Evolutionary conservation across 2,888 invertebrate genomes (phyloP).

Genomic region (Nysson spinosus): DNA sequence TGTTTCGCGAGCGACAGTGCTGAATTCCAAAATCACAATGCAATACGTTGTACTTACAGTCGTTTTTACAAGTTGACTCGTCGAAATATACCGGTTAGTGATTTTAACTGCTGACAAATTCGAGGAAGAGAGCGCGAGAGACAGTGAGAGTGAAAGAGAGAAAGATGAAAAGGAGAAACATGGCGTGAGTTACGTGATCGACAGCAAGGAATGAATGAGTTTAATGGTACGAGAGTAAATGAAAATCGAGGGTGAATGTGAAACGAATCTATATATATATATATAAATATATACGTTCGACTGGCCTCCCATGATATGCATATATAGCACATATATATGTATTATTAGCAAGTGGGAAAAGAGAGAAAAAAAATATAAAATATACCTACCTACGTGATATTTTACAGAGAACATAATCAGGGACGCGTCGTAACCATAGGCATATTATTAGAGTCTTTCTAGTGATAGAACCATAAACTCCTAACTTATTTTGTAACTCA

Average conservation of each 20-base stretch:
- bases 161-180: constrained; percentile 4
- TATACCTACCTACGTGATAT: constrained; percentile 71
- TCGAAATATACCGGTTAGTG: constrained; percentile 60
- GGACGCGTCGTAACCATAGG: constrained; percentile 66
- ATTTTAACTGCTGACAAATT: constrained; percentile 51
- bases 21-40: constrained; percentile 75
- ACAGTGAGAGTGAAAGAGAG: constrained; percentile 9
- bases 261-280: no score
- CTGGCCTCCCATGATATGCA: constrained; percentile 43
- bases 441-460: constrained; percentile 50
- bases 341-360: constrained; percentile 44
- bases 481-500: constrained; percentile 57
- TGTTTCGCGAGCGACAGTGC: constrained; percentile 63
- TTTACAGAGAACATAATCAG: constrained; percentile 73
- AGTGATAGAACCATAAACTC: constrained; percentile 49
- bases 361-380: constrained; percentile 39
- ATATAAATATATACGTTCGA: constrained; percentile 32
- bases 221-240: not conserved
- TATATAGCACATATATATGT: constrained; percentile 39
- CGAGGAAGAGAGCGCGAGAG: no score
- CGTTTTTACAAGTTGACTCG: constrained; percentile 63
- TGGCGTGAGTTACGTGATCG: not conserved
- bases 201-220: not conserved
- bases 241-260: constrained; percentile 2
- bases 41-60: constrained; percentile 76